These are phyloP conservation scores for Melanchra persicariae DNA, from an alignment of 2,888 invertebrate genomes.

Conservation along the genomic window DNA sequence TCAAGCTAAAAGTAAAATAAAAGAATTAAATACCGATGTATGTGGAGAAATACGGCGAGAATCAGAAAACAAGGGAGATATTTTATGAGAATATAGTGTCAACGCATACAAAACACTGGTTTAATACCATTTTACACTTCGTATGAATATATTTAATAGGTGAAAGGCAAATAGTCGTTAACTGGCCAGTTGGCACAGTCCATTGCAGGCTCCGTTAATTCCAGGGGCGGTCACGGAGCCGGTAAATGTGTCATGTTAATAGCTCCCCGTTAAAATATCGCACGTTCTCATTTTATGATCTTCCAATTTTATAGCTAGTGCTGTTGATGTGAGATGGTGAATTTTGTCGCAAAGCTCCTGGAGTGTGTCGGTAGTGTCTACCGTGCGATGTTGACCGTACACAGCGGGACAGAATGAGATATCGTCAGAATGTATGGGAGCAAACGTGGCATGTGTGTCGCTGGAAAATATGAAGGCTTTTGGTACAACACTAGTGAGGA, in stretches of 20 bases:
- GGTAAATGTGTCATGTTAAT: conserved; percentile 86
- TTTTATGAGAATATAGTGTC: conserved; percentile 24
- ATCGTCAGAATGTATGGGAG: conserved; percentile 13
- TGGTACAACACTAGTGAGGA: background rate
- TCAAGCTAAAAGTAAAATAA: background rate
- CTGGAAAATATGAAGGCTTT: conserved; percentile 33
- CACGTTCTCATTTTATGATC: conserved; percentile 80
- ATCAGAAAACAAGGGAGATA: background rate
- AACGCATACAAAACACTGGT: conserved; percentile 50
- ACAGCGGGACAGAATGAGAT: conserved; percentile 31
- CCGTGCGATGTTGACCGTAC: conserved; percentile 16
- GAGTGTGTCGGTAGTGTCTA: conserved; percentile 19
- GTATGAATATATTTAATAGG: conserved; percentile 72
- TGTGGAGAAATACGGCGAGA: background rate
- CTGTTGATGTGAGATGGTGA: conserved; percentile 58
- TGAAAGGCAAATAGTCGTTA: conserved; percentile 79
- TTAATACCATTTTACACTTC: conserved; percentile 62
- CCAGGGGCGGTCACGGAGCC: conserved; percentile 73
- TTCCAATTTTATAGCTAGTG: conserved; percentile 78
- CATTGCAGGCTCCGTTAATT: conserved; percentile 79
- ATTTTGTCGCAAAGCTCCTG: conserved; percentile 36
- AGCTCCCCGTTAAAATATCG: conserved; percentile 78
- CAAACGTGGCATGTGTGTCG: conserved; percentile 3
- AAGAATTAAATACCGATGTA: conserved; percentile 8
- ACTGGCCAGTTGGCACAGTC: conserved; percentile 77